Evolutionary conservation across 2,113 vertebrate species (phyloP), one percentile per base, ranked within the genome.

Genomic region (Cyrtonyx montezumae): DNA sequence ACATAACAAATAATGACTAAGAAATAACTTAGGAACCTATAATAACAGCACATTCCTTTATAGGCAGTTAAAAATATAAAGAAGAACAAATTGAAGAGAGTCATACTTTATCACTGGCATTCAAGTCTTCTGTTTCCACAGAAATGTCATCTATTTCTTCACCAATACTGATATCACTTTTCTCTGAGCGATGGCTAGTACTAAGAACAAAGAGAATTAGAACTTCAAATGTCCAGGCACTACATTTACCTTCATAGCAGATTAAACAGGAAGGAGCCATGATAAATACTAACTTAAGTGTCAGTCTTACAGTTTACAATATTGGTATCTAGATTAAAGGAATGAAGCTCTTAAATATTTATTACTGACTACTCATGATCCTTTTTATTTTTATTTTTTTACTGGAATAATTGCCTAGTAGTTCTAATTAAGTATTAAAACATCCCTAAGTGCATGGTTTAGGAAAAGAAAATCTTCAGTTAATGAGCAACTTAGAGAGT

Each of bases 131-230:
- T 20, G 98, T 97, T 22, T 98, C 98, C 56, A 98, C 97, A 59
- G 99, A 99, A 30, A 98, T 96, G 48, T 99, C 99, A 40, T 99
- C 99, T 36, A 99, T 98, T 96, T 99, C 99, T 95, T 99, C 99
- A 4, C 98, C 98, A 49, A 99, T 98, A 70, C 99, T 99, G 46
- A 98, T 87, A 93, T 99, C 99, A 16, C 98, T 99, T 96, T 98
- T 98, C 66, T 99, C 99, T 20, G 99, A 99, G 26, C 98, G 98
- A 80, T 99, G 99, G 79, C 99, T 99, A 58, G 89, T 95, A 83
- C 97, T 98, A 43, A 92, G 78, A 32, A 70, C 48, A 81, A 89
- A 84, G 62, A 89, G 20, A 90, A 87, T 32, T 37, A 77, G 71
- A 14, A 63, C 8, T 68, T 45, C 11, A 4, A 86, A 74, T 18